These are phyloP conservation scores for Melanotus villosus DNA, from an alignment of 2,888 invertebrate genomes.

Conservation along the genomic window DNA sequence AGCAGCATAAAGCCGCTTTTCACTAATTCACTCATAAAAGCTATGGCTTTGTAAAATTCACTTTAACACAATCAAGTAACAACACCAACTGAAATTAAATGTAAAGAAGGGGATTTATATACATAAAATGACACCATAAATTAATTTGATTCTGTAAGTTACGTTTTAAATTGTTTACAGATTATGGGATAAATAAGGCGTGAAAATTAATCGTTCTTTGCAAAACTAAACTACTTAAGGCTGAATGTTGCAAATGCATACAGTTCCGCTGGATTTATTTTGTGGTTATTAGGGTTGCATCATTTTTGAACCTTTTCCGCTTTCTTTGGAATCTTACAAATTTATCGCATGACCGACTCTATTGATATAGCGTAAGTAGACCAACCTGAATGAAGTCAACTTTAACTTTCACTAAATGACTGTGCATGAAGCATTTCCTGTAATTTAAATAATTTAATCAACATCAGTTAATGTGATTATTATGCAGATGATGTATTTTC, in stretches of 20 bases:
- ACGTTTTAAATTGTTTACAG: constrained; percentile 22
- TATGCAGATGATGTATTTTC: constrained; percentile 1
- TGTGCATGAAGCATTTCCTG: constrained; percentile 20
- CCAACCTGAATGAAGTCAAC: constrained; percentile 4
- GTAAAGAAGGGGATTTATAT: constrained; percentile 13
- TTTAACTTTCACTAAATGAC: constrained; percentile 31
- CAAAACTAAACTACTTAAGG: constrained; percentile 14
- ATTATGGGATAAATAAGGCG: constrained; percentile 23
- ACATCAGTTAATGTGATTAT: background rate
- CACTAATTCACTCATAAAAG: constrained; percentile 13
- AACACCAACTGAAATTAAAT: constrained; percentile 1
- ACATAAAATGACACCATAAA: constrained; percentile 17
- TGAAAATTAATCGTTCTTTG: constrained; percentile 24
- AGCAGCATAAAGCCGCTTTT: constrained; percentile 44
- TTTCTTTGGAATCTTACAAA: constrained; percentile 35
- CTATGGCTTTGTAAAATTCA: background rate
- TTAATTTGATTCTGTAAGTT: constrained; percentile 20
- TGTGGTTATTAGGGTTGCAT: constrained; percentile 31
- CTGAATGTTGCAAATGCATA: constrained; percentile 20
- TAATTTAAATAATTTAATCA: constrained; percentile 9
- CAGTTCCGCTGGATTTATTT: constrained; percentile 30
- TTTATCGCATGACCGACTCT: constrained; percentile 25
- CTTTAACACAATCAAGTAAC: background rate
- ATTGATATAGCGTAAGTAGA: constrained; percentile 18
- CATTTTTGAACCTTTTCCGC: constrained; percentile 35